Evolutionary conservation across 2,797 vertebrate species (phyloP).

Genomic region (Varecia variegata): DNA sequence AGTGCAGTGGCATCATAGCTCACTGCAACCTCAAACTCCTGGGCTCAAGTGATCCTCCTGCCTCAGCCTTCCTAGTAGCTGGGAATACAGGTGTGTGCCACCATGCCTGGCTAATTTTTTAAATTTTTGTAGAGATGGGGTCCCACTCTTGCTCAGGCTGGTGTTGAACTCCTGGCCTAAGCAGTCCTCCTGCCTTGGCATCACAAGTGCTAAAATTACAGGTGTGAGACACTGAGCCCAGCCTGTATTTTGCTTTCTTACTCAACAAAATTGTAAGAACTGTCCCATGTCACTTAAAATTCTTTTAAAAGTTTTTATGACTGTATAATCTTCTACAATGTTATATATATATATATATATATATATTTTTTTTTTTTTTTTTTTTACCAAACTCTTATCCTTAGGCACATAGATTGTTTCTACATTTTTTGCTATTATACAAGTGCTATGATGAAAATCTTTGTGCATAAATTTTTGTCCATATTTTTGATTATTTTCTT

Average conservation of each 20-base stretch:
- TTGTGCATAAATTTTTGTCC: not conserved
- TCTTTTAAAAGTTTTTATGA: not conserved
- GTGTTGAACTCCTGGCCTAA: not conserved
- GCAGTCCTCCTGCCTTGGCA: not conserved
- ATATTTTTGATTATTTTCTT: constrained; percentile 37
- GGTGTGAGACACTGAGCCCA: too few relatives aligned
- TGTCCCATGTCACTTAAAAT: not conserved
- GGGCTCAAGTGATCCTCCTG: not conserved
- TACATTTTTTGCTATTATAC: not conserved
- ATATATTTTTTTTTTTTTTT: too few relatives aligned
- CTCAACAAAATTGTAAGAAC: not conserved
- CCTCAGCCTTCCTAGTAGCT: not conserved
- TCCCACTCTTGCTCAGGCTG: too few relatives aligned
- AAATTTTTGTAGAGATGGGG: too few relatives aligned
- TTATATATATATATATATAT: too few relatives aligned
- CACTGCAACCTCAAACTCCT: not conserved
- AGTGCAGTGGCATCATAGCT: too few relatives aligned
- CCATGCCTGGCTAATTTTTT: too few relatives aligned
- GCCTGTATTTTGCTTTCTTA: not conserved
- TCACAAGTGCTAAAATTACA: not conserved
- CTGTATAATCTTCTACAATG: not conserved
- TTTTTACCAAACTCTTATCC: not conserved
- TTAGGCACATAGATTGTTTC: not conserved
- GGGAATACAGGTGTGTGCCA: too few relatives aligned
- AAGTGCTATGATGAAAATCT: constrained; percentile 20